phyloP scores from a whole-genome alignment of 2,113 vertebrate genomes.

The Clarias batrachus region DNA sequence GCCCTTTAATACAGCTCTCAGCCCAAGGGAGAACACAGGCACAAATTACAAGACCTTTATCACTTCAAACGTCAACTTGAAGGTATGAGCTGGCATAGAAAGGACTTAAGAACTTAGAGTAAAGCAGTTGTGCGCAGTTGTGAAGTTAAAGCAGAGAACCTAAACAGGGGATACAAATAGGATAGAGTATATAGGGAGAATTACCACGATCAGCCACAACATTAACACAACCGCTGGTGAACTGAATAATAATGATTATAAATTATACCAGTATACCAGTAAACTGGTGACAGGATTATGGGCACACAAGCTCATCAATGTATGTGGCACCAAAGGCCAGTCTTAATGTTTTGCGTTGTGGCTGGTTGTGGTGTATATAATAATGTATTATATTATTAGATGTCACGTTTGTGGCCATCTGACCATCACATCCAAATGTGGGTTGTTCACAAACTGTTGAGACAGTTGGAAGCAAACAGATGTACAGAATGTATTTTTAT shows the following conservation, averaged over 20 bases:
- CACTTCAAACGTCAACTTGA: slow-evolving; percentile 52
- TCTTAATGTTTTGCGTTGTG: no score
- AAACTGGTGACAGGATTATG: no score
- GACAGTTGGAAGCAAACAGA: background rate
- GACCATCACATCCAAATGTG: background rate
- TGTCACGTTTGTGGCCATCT: background rate
- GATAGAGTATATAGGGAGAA: background rate
- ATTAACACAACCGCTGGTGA: no score
- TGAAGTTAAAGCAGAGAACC: slow-evolving; percentile 8
- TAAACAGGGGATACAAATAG: background rate
- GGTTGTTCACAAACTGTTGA: background rate
- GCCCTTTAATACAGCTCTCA: slow-evolving; percentile 47
- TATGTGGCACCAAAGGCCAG: no score
- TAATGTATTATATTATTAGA: no score
- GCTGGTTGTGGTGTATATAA: no score
- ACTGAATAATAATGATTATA: no score
- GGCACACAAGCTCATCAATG: no score
- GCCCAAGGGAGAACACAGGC: slow-evolving; percentile 49
- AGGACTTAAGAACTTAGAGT: slow-evolving; percentile 20
- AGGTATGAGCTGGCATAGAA: slow-evolving; percentile 39
- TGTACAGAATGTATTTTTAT: background rate
- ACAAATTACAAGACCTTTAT: slow-evolving; percentile 60
- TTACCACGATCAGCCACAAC: background rate
- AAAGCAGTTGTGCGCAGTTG: slow-evolving; percentile 15
- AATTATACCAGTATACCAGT: no score